phyloP scores from a whole-genome alignment of 2,888 invertebrate genomes.

The Torymus texanus region DNA sequence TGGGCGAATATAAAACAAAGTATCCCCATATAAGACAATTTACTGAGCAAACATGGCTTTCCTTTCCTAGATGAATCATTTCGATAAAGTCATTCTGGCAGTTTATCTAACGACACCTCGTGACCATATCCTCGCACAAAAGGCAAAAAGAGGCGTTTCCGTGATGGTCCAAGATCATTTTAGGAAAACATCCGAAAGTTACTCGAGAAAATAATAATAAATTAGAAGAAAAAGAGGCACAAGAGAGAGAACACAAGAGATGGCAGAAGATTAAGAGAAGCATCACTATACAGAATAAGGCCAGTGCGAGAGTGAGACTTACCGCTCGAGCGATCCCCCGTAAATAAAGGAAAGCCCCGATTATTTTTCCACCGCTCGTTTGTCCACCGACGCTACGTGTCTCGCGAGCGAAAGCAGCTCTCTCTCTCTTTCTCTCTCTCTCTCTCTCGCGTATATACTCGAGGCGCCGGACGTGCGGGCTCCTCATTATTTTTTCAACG shows the following conservation, averaged over 20 bases:
- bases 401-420: slow-evolving; percentile 56
- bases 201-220: slow-evolving; percentile 49
- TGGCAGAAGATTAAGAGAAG: slow-evolving; percentile 36
- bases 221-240: slow-evolving; percentile 33
- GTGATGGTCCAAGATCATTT: neutral
- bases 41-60: slow-evolving; percentile 36
- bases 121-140: slow-evolving; percentile 7
- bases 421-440: neutral
- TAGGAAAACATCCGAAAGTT: slow-evolving; percentile 28
- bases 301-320: neutral
- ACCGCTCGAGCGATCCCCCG: slow-evolving; percentile 53
- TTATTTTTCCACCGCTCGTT: slow-evolving; percentile 65
- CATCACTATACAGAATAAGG: neutral
- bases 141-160: slow-evolving; percentile 16
- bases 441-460: neutral
- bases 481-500: slow-evolving; percentile 63
- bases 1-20: slow-evolving; percentile 5
- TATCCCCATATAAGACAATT: slow-evolving; percentile 6
- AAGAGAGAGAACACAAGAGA: slow-evolving; percentile 34
- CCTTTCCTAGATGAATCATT: neutral
- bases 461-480: slow-evolving; percentile 20
- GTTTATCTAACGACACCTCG: slow-evolving; percentile 28
- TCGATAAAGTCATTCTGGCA: slow-evolving; percentile 30
- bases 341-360: slow-evolving; percentile 66
- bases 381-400: slow-evolving; percentile 61